Conservation (phyloP, 37 sponge, comb jelly and placozoan genomes). For the Agelas oroides region DNA sequence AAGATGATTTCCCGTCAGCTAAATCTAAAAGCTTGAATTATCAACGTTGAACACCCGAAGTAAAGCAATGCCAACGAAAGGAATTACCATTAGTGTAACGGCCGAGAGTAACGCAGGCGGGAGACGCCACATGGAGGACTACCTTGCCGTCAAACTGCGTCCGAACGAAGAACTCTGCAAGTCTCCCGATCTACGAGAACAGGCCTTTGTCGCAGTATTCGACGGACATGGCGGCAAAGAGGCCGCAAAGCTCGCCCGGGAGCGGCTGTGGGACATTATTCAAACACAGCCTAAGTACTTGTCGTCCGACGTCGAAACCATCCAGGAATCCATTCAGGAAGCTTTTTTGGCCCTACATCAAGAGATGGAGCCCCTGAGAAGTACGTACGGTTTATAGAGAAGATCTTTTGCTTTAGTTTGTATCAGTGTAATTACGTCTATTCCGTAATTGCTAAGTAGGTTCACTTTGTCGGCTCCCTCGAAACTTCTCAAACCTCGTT, state of each 20-base stretch:
- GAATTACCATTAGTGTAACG: conserved; percentile 60
- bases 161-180: conserved; percentile 43
- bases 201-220: conserved; percentile 90
- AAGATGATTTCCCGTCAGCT: too few relatives aligned
- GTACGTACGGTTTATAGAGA: conserved; percentile 41
- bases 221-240: conserved; percentile 96
- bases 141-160: conserved; percentile 64
- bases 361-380: conserved; percentile 76
- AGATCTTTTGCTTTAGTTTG: too few relatives aligned
- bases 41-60: too few relatives aligned
- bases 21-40: too few relatives aligned
- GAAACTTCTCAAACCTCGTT: too few relatives aligned
- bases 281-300: conserved; percentile 58
- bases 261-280: conserved; percentile 81
- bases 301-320: conserved; percentile 47
- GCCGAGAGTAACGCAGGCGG: conserved; percentile 83
- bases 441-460: too few relatives aligned
- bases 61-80: conserved; percentile 19
- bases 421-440: too few relatives aligned
- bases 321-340: conserved; percentile 63
- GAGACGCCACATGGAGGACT: conserved; percentile 93
- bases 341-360: conserved; percentile 83
- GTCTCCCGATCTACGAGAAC: conserved; percentile 65
- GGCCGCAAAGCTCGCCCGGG: conserved; percentile 85
- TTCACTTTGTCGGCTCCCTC: too few relatives aligned